Conservation (phyloP, 1,140 invertebrate species). For the Bicyclus anynana region DNA sequence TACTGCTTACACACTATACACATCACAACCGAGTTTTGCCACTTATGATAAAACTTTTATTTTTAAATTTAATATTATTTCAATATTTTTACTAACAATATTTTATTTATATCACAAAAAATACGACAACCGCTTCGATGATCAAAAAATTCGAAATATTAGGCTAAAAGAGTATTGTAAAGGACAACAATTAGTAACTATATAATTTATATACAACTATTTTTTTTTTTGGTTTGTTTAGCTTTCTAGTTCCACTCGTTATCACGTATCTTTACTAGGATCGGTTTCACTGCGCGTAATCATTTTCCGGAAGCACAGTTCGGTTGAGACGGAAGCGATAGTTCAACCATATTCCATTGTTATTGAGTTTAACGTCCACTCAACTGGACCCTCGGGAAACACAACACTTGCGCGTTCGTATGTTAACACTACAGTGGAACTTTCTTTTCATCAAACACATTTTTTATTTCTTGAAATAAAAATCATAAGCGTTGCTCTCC, state of each 20-base stretch:
- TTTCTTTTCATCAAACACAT: constrained; percentile 69
- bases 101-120: constrained; percentile 65
- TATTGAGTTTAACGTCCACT: constrained; percentile 52
- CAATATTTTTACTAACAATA: constrained; percentile 34
- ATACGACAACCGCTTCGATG: constrained; percentile 76
- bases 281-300: constrained; percentile 45
- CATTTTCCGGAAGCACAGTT: constrained; percentile 61
- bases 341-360: constrained; percentile 76
- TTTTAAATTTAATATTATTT: not conserved
- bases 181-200: constrained; percentile 61
- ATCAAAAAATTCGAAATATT: constrained; percentile 64
- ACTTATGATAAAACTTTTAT: constrained; percentile 43
- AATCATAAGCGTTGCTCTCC: constrained; percentile 45
- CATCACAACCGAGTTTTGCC: constrained; percentile 76
- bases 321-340: constrained; percentile 23
- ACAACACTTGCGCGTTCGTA: constrained; percentile 61
- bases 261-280: constrained; percentile 11
- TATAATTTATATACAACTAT: constrained; percentile 59
- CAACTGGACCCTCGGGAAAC: constrained; percentile 55
- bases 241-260: constrained; percentile 14
- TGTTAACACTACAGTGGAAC: constrained; percentile 44
- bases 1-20: constrained; percentile 66
- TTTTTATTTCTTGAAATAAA: constrained; percentile 57
- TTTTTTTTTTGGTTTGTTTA: constrained; percentile 27
- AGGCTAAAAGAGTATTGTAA: constrained; percentile 44